Conservation (phyloP, 1,140 invertebrate species). For the Galleria mellonella region DNA sequence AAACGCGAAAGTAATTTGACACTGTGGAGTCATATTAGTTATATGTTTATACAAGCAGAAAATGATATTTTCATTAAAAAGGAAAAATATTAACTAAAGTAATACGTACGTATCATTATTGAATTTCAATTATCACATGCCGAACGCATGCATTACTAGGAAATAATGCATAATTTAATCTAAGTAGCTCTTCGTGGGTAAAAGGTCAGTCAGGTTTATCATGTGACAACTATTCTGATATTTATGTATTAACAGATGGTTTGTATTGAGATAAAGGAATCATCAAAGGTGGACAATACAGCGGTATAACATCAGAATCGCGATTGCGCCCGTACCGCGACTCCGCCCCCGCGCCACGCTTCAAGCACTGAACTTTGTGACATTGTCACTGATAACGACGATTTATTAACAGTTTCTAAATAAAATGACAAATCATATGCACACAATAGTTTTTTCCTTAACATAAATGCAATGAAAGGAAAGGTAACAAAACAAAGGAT, state of each 20-base stretch:
- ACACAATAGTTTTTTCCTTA: too few species aligned
- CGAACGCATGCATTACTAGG: too few species aligned
- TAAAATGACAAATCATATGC: constrained; percentile 6
- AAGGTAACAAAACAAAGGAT: too few species aligned
- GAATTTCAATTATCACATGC: not conserved
- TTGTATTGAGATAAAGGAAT: not conserved
- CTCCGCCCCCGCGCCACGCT: constrained; percentile 6
- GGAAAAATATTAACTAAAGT: too few species aligned
- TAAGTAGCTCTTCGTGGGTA: not conserved
- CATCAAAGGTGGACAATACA: not conserved
- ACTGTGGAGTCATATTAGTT: not conserved
- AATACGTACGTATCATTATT: too few species aligned
- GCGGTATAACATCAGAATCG: constrained; percentile 40
- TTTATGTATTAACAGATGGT: not conserved
- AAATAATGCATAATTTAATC: not conserved
- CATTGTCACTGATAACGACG: constrained; percentile 57
- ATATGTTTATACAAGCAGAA: too few species aligned
- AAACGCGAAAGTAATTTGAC: constrained; percentile 4
- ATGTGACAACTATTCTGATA: not conserved
- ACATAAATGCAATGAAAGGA: too few species aligned
- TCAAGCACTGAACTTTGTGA: constrained; percentile 50
- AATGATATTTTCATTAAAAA: too few species aligned
- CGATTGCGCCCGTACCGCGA: constrained; percentile 16
- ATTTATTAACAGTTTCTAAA: constrained; percentile 34
- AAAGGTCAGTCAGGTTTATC: constrained; percentile 2